Evolutionary conservation across 2,888 invertebrate genomes (phyloP).

Genomic region (Protonemura montana): DNA sequence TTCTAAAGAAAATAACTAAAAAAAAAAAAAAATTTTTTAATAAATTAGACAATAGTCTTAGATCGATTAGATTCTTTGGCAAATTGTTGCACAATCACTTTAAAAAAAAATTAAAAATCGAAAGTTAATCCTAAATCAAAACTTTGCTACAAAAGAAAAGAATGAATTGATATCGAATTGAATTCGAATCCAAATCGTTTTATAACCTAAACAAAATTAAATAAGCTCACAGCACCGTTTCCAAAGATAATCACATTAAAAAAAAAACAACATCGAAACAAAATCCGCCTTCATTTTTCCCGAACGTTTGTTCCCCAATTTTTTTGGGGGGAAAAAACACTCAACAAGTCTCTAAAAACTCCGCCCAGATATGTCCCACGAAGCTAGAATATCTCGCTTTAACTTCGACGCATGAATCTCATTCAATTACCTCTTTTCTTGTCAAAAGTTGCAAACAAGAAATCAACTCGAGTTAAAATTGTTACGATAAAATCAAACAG

Average conservation of each 20-base stretch:
- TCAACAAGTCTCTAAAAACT: background rate
- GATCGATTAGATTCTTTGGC: slow-evolving; percentile 7
- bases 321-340: background rate
- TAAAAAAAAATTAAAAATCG: background rate
- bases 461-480: too few species aligned
- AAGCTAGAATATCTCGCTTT: background rate
- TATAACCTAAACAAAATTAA: slow-evolving; percentile 16
- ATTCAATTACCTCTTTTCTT: too few species aligned
- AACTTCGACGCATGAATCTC: background rate
- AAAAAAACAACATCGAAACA: slow-evolving; percentile 44
- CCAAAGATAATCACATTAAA: background rate
- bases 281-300: background rate
- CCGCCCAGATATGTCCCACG: background rate
- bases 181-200: background rate
- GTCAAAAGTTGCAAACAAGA: too few species aligned
- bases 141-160: background rate
- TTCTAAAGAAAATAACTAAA: slow-evolving; percentile 14
- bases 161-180: slow-evolving; percentile 17
- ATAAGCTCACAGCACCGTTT: slow-evolving; percentile 45
- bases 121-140: background rate
- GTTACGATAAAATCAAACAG: too few species aligned
- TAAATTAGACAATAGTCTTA: background rate
- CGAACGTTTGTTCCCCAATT: background rate
- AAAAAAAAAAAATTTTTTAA: background rate
- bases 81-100: background rate